Evolutionary conservation across 2,888 invertebrate species (phyloP).

Genomic region (Abrostola tripartita): DNA sequence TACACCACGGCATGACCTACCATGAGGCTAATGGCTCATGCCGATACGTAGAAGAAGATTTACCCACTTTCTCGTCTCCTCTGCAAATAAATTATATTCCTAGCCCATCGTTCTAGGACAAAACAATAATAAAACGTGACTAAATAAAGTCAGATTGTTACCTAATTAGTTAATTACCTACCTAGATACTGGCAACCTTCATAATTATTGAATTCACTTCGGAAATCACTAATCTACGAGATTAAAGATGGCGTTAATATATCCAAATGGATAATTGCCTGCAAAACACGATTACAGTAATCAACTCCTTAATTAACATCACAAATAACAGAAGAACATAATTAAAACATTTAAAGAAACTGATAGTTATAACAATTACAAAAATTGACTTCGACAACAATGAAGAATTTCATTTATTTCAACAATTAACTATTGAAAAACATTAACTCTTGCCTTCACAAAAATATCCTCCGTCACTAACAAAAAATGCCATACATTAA

Average conservation of each 20-base stretch:
- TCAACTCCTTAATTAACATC: constrained; percentile 4
- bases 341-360: background rate
- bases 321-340: background rate
- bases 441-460: constrained; percentile 21
- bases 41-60: too few species aligned
- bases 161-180: too few species aligned
- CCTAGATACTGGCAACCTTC: too few species aligned
- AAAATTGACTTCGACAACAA: constrained; percentile 21
- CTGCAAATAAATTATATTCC: too few species aligned
- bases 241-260: background rate
- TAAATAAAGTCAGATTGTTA: too few species aligned
- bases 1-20: too few species aligned
- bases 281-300: constrained; percentile 4
- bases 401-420: constrained; percentile 7
- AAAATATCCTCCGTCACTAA: constrained; percentile 37
- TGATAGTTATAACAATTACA: background rate
- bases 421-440: constrained; percentile 22
- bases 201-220: too few species aligned
- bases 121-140: too few species aligned
- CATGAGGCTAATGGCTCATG: too few species aligned
- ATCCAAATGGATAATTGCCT: background rate
- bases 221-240: background rate
- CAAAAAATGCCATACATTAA: constrained; percentile 34
- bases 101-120: too few species aligned
- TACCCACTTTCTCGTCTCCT: too few species aligned